These are phyloP conservation scores for Phaethon lepturus DNA, from an alignment of 2,113 vertebrate genomes.

Conservation along the genomic window DNA sequence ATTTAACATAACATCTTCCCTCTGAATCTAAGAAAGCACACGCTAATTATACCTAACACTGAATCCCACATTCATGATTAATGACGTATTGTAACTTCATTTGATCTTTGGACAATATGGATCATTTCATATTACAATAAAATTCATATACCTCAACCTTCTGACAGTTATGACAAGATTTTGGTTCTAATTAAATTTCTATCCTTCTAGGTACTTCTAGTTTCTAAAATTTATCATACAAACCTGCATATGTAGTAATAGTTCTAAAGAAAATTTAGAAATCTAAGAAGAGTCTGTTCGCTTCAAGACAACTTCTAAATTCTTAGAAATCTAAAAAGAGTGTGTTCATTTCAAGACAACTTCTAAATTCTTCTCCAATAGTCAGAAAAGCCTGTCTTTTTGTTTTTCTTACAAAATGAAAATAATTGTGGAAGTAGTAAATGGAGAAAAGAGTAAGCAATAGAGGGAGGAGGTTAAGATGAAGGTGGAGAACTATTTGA, in stretches of 20 bases:
- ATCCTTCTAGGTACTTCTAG: not conserved
- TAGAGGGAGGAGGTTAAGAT: not conserved
- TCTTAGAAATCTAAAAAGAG: not conserved
- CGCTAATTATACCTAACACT: not conserved
- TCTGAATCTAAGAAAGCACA: not conserved
- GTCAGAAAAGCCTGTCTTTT: not conserved
- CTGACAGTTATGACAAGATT: not conserved
- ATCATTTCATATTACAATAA: not conserved
- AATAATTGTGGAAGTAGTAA: not conserved
- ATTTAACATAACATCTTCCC: not conserved
- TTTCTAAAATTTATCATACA: not conserved
- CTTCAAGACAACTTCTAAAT: not conserved
- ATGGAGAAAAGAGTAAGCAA: not conserved
- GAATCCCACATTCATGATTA: not conserved
- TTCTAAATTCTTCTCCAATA: not conserved
- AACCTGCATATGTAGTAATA: not conserved
- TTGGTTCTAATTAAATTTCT: not conserved
- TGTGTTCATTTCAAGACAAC: not conserved
- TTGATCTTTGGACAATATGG: not conserved
- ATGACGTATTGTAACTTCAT: not conserved
- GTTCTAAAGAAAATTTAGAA: not conserved
- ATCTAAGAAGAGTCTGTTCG: not conserved
- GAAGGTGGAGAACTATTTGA: not conserved
- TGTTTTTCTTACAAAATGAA: not conserved
- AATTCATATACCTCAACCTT: not conserved